Evolutionary conservation across 2,797 vertebrate genomes (phyloP), one percentile per base, ranked within the genome.

Genomic region (Eleutherodactylus coqui): DNA sequence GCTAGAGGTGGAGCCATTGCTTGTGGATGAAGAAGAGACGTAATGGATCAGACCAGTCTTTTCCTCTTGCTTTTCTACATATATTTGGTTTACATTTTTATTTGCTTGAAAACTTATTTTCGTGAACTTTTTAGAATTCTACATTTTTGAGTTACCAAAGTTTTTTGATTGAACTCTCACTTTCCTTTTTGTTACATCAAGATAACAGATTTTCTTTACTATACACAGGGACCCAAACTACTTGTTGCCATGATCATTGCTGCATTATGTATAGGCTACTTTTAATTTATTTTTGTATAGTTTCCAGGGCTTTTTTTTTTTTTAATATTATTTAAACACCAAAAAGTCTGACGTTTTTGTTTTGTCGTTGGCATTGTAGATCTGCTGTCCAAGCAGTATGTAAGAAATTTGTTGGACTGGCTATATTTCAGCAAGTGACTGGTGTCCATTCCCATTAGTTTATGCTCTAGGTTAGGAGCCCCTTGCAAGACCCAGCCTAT

Each of bases 1-100:
- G 1, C 86, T 92, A 53, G 94, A 94, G 75, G 93, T 91, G 81
- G 91, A 94, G 53, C 93, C 93, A 0, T 87, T 94, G 19, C 92
- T 95, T 80, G 88, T 85, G 91, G 41, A 90, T 0, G 93, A 93
- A 82, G 91, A 91, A 81, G 84, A 91, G 0, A 88, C 91, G 41
- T 92, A 83, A 0, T 27, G 2, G 16, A n/a, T 43, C n/a, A 47
- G 29, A 10, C 21, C 47, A 21, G 19, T 45, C 11, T 45, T 9
- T 49, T 55, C 9, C 13, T 47, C 27, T 17, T 7, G 16, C 16
- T 62, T 14, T 72, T 24, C 24, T 53, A 17, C 2, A 8, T 67
- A 24, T n/a, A 43, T 75, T 75, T 80, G 77, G 19, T 85, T 72
- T 80, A 36, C 19, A 27, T 70, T 78, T 80, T 49, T 27, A 24